phyloP scores from a whole-genome alignment of 2,888 invertebrate genomes.

The Caenorhabditis angaria region DNA sequence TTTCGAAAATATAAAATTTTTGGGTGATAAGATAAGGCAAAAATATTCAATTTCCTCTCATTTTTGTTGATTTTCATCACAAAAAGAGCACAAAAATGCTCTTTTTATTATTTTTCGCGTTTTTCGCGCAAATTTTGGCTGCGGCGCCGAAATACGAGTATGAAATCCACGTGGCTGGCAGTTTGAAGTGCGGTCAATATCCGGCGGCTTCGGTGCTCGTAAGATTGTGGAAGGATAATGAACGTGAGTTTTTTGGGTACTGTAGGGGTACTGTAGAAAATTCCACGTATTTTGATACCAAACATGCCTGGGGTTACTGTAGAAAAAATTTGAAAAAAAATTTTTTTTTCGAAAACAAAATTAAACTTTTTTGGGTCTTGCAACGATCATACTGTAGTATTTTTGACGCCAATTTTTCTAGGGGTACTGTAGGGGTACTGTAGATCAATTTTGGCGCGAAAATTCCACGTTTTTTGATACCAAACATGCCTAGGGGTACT shows the following conservation, averaged over 20 bases:
- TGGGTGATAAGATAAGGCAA: no score
- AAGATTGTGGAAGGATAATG: slow-evolving; percentile 31
- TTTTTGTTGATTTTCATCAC: no score
- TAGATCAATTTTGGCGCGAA: no score
- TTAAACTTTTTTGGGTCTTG: not conserved
- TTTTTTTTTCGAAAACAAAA: not conserved
- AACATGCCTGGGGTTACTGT: no score
- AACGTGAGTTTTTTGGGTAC: slow-evolving; percentile 13
- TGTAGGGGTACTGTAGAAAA: no score
- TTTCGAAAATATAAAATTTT: no score
- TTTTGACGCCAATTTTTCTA: not conserved
- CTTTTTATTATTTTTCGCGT: not conserved
- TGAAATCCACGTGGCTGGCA: slow-evolving; percentile 16
- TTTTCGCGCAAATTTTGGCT: not conserved
- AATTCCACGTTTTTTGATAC: no score
- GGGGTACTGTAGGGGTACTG: not conserved
- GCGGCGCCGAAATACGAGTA: not conserved
- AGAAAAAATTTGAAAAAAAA: not conserved
- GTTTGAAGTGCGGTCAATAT: slow-evolving; percentile 32
- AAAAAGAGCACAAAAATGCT: not conserved
- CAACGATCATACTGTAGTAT: not conserved
- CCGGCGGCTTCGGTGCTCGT: slow-evolving; percentile 35
- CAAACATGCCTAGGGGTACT: no score
- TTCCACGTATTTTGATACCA: no score
- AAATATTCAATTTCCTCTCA: no score